Base-by-base conservation (phyloP, 2,888 invertebrate species). In the Hemicrepidius hirtus region DNA sequence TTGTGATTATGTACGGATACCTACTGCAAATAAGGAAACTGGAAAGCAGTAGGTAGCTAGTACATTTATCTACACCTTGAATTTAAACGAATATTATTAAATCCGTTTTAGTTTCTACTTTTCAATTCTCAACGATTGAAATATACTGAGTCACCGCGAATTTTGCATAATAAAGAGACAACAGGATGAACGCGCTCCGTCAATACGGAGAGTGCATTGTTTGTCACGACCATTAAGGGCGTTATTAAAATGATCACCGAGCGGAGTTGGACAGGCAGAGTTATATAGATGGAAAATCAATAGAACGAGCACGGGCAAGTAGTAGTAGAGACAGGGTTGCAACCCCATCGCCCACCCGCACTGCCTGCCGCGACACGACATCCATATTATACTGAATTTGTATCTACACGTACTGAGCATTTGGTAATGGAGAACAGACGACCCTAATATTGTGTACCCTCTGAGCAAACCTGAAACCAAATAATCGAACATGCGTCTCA, bases 321-420 rank as follows among this genome's bases (percentile, higher is more conserved):
- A 60, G 41, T 46, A 66, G 62, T 60, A 63, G 63, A 74, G 73
- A 71, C 67, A 68, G 64, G 68, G 67, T 50, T 74, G 65, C 63
- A 70, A 72, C 71, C 72, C 65, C 63, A 55, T 55, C 65, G 68
- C 68, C 60, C 59, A 62, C 68, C 71, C 67, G 74, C 49, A 35
- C 46, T 37, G 32, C 37, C 68, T 62, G 32, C 66, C 68, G 64
- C 74, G 70, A 66, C 70, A 73, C 71, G 71, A 75, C 74, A 74
- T 75, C 74, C 75, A 71, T 71, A 71, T 76, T 73, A 75, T 68
- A 74, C 69, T 62, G 74, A 76, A 76, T 75, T 70, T 76, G 74
- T 75, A 75, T 73, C 75, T 66, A 67, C 66, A 74, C 70, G 53
- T 69, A 63, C 53, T 28, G 49, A 68, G 68, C 62, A 63, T 50